phyloP scores from a whole-genome alignment of 2,113 vertebrate species.

The Tylochromis polylepis region DNA sequence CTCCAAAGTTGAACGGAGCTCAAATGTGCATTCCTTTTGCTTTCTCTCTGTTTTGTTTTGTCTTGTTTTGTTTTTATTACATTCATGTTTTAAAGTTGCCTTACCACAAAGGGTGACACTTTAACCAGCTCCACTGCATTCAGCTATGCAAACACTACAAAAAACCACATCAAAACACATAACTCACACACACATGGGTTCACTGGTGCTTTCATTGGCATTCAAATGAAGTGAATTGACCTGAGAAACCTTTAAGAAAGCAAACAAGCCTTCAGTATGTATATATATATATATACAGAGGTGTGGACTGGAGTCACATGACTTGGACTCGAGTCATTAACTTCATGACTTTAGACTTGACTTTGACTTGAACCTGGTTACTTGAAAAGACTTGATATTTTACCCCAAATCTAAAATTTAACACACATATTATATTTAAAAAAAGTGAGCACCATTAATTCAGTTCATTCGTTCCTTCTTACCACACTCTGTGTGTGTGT shows the following conservation, averaged over 20 bases:
- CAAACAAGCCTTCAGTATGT: not conserved
- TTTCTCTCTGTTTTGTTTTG: not conserved
- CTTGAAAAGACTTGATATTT: too few species aligned
- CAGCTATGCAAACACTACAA: not conserved
- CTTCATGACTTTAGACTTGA: too few species aligned
- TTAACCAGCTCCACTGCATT: not conserved
- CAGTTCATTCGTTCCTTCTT: too few species aligned
- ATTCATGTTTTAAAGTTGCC: too few species aligned
- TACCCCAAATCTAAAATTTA: too few species aligned
- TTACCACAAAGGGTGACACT: not conserved
- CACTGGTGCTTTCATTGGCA: not conserved
- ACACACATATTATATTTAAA: too few species aligned
- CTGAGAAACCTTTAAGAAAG: not conserved
- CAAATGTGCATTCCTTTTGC: not conserved
- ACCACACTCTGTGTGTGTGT: too few species aligned
- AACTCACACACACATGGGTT: not conserved
- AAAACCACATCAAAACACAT: not conserved
- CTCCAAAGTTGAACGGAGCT: not conserved
- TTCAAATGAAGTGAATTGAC: not conserved
- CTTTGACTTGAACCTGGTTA: too few species aligned
- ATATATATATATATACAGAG: too few species aligned
- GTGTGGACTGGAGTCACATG: too few species aligned
- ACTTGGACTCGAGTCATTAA: too few species aligned
- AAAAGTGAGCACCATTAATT: too few species aligned
- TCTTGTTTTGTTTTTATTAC: not conserved